Evolutionary conservation across 37 sponge, comb jelly and placozoan genomes (phyloP).

Genomic region (Cliona cf. orientalis): DNA sequence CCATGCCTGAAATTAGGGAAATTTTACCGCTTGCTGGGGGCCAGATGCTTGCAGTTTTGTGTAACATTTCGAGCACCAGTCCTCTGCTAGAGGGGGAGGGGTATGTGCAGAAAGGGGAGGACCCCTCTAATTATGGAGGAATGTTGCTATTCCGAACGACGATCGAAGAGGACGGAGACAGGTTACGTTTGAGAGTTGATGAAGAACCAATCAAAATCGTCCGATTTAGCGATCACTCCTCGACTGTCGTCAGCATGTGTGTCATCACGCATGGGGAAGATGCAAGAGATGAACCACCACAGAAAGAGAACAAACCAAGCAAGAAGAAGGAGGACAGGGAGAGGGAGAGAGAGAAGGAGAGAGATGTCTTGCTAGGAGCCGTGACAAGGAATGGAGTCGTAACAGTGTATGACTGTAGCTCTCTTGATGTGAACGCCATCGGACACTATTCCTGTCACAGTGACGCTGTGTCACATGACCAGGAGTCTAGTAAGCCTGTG

Average conservation of each 20-base stretch:
- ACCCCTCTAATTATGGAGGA: neutral
- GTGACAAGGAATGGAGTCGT: conserved; percentile 17
- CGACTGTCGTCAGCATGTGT: conserved; percentile 17
- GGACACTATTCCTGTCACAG: no score
- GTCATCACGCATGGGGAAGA: no score
- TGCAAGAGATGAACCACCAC: no score
- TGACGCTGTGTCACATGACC: neutral
- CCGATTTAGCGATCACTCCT: neutral
- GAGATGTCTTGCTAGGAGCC: conserved; percentile 1
- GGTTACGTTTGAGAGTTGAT: neutral
- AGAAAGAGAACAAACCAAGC: no score
- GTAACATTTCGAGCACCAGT: neutral
- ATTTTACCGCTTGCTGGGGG: conserved; percentile 43
- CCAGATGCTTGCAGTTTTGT: conserved; percentile 7
- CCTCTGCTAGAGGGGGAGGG: neutral
- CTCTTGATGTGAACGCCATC: neutral
- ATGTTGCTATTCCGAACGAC: neutral
- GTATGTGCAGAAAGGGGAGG: neutral
- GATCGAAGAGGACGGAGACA: neutral
- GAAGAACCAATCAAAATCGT: neutral
- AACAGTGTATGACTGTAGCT: conserved; percentile 7
- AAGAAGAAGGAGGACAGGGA: neutral
- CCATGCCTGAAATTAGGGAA: conserved; percentile 10
- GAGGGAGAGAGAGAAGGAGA: neutral
- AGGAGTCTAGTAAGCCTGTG: neutral